phyloP scores from a whole-genome alignment of 2,113 vertebrate species.

The Clupea harengus region DNA sequence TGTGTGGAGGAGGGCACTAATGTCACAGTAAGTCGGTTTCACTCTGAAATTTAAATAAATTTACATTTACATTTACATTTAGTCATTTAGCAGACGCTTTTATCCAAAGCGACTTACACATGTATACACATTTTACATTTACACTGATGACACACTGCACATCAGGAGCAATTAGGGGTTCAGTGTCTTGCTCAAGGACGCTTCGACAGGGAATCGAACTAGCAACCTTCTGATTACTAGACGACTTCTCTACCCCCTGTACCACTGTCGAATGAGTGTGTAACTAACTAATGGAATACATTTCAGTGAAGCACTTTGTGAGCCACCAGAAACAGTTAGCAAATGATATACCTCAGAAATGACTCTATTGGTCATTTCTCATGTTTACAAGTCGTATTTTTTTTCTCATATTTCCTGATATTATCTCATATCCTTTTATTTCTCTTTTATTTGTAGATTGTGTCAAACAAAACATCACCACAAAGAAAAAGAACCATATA shows the following conservation, averaged over 20 bases:
- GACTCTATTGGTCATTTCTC: not conserved
- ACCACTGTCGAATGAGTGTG: not conserved
- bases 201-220: too few species aligned
- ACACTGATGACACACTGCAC: too few species aligned
- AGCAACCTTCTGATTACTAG: too few species aligned
- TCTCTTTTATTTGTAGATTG: not conserved
- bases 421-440: not conserved
- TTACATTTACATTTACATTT: too few species aligned
- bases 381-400: not conserved
- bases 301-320: not conserved
- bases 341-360: not conserved
- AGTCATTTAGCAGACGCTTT: too few species aligned
- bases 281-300: not conserved
- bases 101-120: too few species aligned
- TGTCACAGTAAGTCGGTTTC: slow-evolving; percentile 16
- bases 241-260: too few species aligned
- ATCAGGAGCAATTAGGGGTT: too few species aligned
- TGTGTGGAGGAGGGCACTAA: not conserved
- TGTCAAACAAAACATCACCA: not conserved
- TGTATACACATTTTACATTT: too few species aligned
- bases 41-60: not conserved
- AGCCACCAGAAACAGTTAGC: not conserved
- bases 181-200: too few species aligned
- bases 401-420: not conserved
- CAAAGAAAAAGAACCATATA: not conserved